Evolutionary conservation across 1,140 invertebrate genomes (phyloP).

Genomic region (Drosophila tsacasi): DNA sequence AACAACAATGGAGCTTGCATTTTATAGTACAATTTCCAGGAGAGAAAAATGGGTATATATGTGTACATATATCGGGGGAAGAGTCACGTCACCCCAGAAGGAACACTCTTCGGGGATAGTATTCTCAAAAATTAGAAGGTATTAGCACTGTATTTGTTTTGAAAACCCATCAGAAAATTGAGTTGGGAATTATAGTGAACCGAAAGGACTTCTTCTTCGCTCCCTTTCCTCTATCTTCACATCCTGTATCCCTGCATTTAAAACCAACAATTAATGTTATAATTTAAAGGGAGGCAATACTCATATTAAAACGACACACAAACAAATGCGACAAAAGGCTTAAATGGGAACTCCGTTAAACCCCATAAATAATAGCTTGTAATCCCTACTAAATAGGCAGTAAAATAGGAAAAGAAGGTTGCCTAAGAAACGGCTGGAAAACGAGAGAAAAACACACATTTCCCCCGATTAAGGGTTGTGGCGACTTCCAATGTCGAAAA

Average conservation of each 20-base stretch:
- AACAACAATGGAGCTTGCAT: constrained; percentile 43
- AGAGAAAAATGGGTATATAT: neutral
- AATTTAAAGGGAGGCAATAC: neutral
- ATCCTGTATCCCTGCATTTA: neutral
- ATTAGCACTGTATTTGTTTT: neutral
- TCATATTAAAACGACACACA: neutral
- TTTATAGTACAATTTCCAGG: constrained; percentile 13
- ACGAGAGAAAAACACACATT: neutral
- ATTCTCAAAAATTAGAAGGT: neutral
- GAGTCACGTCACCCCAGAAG: constrained; percentile 8
- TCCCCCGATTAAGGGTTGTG: constrained; percentile 14
- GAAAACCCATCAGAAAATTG: neutral
- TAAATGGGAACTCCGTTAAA: neutral
- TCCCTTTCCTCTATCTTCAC: too few relatives aligned
- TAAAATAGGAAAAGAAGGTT: constrained; percentile 4
- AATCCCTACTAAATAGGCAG: constrained; percentile 19
- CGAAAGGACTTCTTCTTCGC: too few relatives aligned
- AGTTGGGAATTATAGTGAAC: neutral
- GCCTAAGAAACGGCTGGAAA: constrained; percentile 20
- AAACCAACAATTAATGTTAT: neutral
- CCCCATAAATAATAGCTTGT: constrained; percentile 22
- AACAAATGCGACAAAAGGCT: constrained; percentile 1
- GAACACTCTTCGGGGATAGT: neutral
- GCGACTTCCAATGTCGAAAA: constrained; percentile 6
- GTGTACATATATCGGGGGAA: neutral